These are phyloP conservation scores for Conus canariensis DNA, from an alignment of 2,888 invertebrate genomes.

Conservation along the genomic window DNA sequence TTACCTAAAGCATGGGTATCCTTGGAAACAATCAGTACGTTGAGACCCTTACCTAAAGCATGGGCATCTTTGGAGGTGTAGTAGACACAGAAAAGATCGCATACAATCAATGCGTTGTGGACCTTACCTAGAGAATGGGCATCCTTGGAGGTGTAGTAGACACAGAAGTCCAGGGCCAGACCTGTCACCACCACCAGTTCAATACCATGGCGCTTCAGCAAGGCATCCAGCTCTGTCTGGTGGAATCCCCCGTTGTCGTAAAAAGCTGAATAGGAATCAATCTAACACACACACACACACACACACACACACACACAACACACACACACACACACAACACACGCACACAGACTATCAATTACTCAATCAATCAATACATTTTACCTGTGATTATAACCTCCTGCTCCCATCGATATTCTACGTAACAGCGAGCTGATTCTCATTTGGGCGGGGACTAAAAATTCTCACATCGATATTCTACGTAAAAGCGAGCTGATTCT, in stretches of 20 bases:
- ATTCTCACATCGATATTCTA: no score
- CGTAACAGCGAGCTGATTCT: no score
- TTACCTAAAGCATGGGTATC: constrained; percentile 65
- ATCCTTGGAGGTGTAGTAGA: constrained; percentile 69
- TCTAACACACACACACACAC: constrained; percentile 49
- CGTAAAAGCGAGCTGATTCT: no score
- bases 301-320: background rate
- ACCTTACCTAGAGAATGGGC: constrained; percentile 59
- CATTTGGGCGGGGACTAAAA: no score
- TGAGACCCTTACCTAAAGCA: constrained; percentile 53
- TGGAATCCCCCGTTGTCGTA: constrained; percentile 68
- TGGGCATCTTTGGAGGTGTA: constrained; percentile 68
- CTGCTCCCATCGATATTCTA: no score
- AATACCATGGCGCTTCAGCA: constrained; percentile 56
- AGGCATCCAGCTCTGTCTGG: constrained; percentile 61
- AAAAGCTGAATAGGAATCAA: constrained; percentile 70
- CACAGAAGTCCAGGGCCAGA: constrained; percentile 71
- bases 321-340: no score
- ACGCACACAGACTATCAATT: no score
- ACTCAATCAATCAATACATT: no score
- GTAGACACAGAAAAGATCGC: constrained; percentile 64
- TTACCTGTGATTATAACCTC: no score
- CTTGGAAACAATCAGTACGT: constrained; percentile 50
- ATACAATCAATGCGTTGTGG: no score
- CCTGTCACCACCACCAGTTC: constrained; percentile 65